These are phyloP conservation scores for Gambusia yucatana DNA, from an alignment of 2,797 vertebrate species.

Conservation along the genomic window DNA sequence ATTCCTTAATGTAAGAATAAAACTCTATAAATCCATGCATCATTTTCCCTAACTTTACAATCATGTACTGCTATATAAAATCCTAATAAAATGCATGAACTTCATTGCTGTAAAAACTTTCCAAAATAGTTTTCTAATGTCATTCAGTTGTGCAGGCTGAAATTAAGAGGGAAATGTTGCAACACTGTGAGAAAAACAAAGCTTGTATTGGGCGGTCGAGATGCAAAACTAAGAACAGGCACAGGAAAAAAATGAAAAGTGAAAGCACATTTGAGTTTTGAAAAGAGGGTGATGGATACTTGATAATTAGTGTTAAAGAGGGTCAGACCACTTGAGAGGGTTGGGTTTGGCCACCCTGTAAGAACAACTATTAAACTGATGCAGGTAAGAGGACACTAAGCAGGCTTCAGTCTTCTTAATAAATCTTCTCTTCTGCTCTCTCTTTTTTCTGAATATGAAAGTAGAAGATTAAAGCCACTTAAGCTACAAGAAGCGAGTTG, in stretches of 20 bases:
- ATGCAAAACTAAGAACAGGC: neutral
- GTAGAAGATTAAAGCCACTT: conserved; percentile 1
- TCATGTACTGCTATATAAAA: neutral
- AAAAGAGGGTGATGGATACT: conserved; percentile 35
- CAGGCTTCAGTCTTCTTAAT: neutral
- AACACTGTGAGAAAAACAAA: neutral
- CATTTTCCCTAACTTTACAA: neutral
- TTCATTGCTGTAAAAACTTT: neutral
- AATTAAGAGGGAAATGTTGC: neutral
- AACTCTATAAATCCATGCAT: neutral
- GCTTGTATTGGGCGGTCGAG: neutral
- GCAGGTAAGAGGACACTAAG: conserved; percentile 15
- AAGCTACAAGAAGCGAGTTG: neutral
- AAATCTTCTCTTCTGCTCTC: neutral
- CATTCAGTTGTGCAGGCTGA: neutral
- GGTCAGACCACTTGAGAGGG: conserved; percentile 40
- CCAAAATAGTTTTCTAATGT: neutral
- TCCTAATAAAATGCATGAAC: neutral
- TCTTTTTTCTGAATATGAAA: conserved; percentile 10
- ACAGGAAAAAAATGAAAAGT: neutral
- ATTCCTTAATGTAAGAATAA: neutral
- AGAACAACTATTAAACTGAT: conserved; percentile 41
- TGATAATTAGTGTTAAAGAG: conserved; percentile 51
- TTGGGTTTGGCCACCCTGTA: conserved; percentile 31
- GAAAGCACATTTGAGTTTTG: neutral